phyloP scores from a whole-genome alignment of 2,113 vertebrate genomes.

The Pontoporia blainvillei region DNA sequence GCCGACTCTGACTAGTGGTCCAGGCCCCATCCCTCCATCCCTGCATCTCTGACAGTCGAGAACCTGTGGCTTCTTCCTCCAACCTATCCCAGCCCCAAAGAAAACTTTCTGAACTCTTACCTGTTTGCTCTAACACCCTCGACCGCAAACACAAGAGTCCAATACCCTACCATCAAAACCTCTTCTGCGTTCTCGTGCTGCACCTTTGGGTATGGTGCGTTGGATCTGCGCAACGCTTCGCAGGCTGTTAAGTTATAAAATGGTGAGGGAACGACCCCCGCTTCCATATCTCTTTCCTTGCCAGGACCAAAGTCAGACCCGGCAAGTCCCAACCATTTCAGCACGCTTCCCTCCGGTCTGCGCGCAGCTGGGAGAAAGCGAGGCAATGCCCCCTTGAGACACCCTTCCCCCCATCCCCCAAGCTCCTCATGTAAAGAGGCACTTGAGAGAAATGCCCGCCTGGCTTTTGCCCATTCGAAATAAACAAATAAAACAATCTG shows the following conservation, averaged over 20 bases:
- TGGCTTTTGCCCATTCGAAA: constrained; percentile 16
- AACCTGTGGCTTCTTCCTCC: constrained; percentile 67
- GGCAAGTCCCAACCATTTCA: not conserved
- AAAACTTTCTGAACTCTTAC: constrained; percentile 48
- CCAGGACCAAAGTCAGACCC: not conserved
- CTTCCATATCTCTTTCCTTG: not conserved
- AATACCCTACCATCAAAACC: not conserved
- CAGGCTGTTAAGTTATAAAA: constrained; percentile 33
- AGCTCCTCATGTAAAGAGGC: not conserved
- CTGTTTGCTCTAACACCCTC: not conserved
- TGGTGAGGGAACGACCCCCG: not conserved
- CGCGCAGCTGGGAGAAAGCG: not conserved
- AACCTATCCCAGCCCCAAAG: not conserved
- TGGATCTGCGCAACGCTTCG: not conserved
- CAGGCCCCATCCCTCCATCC: constrained; percentile 51
- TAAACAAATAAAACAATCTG: constrained; percentile 36
- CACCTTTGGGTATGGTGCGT: not conserved
- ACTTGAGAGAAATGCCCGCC: not conserved
- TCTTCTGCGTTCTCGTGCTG: constrained; percentile 49
- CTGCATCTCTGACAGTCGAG: constrained; percentile 43
- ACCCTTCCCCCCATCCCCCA: not conserved
- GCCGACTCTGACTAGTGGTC: constrained; percentile 51
- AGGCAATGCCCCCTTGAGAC: not conserved
- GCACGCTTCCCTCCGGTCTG: not conserved
- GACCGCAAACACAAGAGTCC: not conserved